Percentiles rank a stretch among this genome's conserved stretches.
Conservation (phyloP, 92 coral and sea anemone genomes). For the Heliopora coerulea region DNA sequence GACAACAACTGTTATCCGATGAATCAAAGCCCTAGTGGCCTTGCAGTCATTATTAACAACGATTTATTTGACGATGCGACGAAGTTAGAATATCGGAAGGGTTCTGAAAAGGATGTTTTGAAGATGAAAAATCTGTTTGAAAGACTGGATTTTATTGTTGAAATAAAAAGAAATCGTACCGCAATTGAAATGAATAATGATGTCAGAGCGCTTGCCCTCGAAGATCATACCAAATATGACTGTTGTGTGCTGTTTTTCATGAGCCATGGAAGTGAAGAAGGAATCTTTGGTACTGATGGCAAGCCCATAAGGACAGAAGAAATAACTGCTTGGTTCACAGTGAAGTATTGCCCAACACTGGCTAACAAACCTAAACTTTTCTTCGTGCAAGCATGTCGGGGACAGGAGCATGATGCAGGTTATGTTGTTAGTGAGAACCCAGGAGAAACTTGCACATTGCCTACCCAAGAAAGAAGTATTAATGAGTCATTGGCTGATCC, state of each 20-base stretch:
- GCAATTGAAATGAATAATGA: slow-evolving; percentile 26
- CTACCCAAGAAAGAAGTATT: slow-evolving; percentile 1
- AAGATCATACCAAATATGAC: slow-evolving; percentile 57
- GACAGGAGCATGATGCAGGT: slow-evolving; percentile 53
- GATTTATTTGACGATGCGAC: slow-evolving; percentile 36
- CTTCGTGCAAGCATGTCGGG: slow-evolving; percentile 87
- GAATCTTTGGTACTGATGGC: slow-evolving; percentile 64
- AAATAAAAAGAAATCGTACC: slow-evolving; percentile 8
- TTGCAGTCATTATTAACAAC: slow-evolving; percentile 71
- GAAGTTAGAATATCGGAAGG: slow-evolving; percentile 46
- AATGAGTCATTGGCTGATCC: not conserved
- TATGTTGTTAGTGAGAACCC: slow-evolving; percentile 52
- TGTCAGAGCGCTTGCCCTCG: slow-evolving; percentile 26
- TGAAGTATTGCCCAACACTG: slow-evolving; percentile 45
- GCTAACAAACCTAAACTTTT: slow-evolving; percentile 75
- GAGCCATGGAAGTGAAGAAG: slow-evolving; percentile 79
- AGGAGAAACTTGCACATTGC: no score
- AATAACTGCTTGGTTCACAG: slow-evolving; percentile 10
- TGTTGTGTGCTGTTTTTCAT: slow-evolving; percentile 77
- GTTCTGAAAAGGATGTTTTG: slow-evolving; percentile 61
- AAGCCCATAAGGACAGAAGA: slow-evolving; percentile 23
- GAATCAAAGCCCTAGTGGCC: slow-evolving; percentile 71
- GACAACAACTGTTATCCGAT: no score
- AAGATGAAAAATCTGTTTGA: slow-evolving; percentile 50
- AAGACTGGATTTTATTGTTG: slow-evolving; percentile 57